A percentile compares a stretch with the other conserved stretches of the same genome.
Conservation (phyloP, 2,797 vertebrate genomes). For the Emydoidea blandingii region DNA sequence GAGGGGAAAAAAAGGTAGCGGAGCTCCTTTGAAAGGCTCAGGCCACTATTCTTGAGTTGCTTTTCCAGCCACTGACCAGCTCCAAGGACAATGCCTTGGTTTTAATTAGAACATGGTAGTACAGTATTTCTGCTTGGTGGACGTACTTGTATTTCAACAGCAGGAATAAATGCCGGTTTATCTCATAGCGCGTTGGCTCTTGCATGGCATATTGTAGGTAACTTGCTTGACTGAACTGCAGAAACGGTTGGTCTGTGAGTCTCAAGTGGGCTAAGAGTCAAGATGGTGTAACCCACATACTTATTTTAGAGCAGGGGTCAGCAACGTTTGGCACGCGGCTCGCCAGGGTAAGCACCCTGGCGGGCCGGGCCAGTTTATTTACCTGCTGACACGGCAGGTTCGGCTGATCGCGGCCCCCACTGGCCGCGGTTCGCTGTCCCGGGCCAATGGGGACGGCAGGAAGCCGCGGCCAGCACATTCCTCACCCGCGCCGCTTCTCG, state of each 20-base stretch:
- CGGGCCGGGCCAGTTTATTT: no score
- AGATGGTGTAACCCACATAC: background rate
- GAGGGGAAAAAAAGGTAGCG: background rate
- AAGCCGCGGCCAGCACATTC: no score
- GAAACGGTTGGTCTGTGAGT: background rate
- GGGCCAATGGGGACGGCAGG: no score
- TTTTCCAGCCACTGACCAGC: background rate
- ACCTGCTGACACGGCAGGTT: no score
- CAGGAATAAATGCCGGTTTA: background rate
- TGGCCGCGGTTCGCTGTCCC: no score
- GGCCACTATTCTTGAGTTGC: background rate
- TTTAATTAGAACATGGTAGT: background rate
- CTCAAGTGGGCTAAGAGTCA: background rate
- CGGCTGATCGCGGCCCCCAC: no score
- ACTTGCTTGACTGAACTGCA: background rate
- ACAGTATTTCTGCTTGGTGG: background rate
- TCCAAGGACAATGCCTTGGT: background rate
- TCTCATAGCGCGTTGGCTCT: background rate
- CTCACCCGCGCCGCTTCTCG: no score
- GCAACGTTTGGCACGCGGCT: no score
- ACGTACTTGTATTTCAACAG: background rate
- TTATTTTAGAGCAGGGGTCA: background rate
- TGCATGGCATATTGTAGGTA: background rate
- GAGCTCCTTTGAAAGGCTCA: background rate
- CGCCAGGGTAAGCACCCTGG: no score